Evolutionary conservation across 30 jellyfish, hydroid and myxozoan species (phyloP), one percentile per base, ranked within the genome.

Genomic region (Chrysaora quinquecirrha): DNA sequence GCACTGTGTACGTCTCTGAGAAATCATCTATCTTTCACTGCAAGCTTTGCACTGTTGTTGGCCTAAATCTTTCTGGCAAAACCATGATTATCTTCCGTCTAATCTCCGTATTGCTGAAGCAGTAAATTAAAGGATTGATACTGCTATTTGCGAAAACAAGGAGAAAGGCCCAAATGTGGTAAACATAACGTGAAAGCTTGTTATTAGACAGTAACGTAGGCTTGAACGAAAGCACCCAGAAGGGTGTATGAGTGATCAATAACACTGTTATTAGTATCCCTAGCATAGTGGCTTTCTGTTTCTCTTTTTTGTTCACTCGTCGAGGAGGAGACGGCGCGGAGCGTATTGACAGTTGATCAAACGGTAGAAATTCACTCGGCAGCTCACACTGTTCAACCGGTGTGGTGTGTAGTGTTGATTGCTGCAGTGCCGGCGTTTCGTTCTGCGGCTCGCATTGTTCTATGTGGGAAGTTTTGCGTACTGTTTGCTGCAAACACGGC

Each of bases 101-200:
- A 9, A 66, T 66, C 9, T 28, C 52, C 19, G 48, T 3, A 24
- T 66, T 66, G 4, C 58, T 33, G 18, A 9, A 7, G 61, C 78
- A 66, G 78, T 66, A 66, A 30, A 66, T 33, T 9, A 66, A 1
- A 25, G 78, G 78, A 24, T 66, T 66, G 10, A 66, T 20, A 3
- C 61, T 1, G 52, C 78, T 66, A 30, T 66, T 66, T 9, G 31
- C 61, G 78, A 24, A 66, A 31, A 66, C 52, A 24, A 66, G 58
- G 27, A 21, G 3, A 1, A 24, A 25, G 20, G 78, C 52, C 78
- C 78, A 66, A 58, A 7, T 1, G 52, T 34, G 3, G 58, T 66
- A 66, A 31, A 66, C 6, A 6, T 28, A 27, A 9, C 58, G 29
- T 7, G 23, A 1, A 2, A 1, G 31, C 7, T 43, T 22, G 61